phyloP scores from a whole-genome alignment of 2,888 invertebrate species.

The Eupsilia transversa region DNA sequence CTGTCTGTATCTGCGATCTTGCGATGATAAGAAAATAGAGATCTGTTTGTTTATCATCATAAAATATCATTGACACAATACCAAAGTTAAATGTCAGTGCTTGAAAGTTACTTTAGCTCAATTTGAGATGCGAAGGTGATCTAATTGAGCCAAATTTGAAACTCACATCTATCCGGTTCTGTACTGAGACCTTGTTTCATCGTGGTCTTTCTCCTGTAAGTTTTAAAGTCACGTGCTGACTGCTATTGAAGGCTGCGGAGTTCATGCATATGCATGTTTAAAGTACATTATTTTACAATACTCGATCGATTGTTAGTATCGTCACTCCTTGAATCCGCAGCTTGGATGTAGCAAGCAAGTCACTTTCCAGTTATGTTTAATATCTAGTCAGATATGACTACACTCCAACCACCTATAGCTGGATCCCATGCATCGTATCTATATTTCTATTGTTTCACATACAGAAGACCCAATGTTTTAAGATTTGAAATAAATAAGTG shows the following conservation, averaged over 20 bases:
- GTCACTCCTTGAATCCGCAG: conserved; percentile 45
- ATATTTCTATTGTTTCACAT: conserved; percentile 6
- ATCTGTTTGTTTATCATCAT: conserved; percentile 58
- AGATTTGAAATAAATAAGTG: conserved; percentile 71
- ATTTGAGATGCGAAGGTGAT: conserved; percentile 51
- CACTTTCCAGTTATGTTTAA: conserved; percentile 43
- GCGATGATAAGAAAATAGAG: no score
- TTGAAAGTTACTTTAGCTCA: conserved; percentile 54
- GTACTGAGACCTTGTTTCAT: conserved; percentile 43
- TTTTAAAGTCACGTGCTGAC: conserved; percentile 49
- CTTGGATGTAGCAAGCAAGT: conserved; percentile 34
- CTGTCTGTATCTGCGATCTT: conserved; percentile 50
- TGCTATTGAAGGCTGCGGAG: conserved; percentile 42
- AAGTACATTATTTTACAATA: conserved; percentile 54
- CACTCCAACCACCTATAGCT: conserved; percentile 5
- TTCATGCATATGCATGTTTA: conserved; percentile 50
- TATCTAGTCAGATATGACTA: conserved; percentile 37
- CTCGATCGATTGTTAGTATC: conserved; percentile 50
- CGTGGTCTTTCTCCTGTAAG: conserved; percentile 39
- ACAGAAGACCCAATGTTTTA: conserved; percentile 51
- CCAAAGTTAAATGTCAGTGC: conserved; percentile 10
- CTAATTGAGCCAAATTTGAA: conserved; percentile 36
- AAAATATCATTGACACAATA: conserved; percentile 35
- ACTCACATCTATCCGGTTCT: conserved; percentile 35
- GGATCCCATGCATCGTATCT: conserved; percentile 21